Percentiles rank a stretch among this genome's conserved stretches.
Evolutionary conservation across 2,113 vertebrate genomes (phyloP).

Genomic region (Rhombomys opimus): DNA sequence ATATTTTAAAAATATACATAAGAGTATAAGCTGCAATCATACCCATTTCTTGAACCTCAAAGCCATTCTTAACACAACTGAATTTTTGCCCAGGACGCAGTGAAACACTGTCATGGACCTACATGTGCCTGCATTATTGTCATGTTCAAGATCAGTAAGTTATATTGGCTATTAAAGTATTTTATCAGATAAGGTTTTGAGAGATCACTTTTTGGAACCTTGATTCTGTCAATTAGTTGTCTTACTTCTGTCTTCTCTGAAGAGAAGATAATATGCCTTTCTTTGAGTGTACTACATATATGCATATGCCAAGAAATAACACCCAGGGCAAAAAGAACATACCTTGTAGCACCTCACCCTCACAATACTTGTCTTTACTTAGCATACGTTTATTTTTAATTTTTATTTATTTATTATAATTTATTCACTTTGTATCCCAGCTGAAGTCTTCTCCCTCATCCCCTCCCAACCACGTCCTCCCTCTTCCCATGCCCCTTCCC

Average conservation of each 20-base stretch:
- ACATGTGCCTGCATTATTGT: neutral
- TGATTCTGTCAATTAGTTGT: neutral
- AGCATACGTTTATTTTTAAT: neutral
- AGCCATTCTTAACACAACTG: neutral
- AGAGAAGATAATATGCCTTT: neutral
- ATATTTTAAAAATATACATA: neutral
- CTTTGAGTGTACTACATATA: neutral
- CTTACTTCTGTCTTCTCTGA: constrained; percentile 30
- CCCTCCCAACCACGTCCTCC: no score
- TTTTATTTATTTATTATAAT: neutral
- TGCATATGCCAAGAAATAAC: neutral
- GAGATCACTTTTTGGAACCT: neutral
- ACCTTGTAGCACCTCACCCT: neutral
- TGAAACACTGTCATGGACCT: neutral
- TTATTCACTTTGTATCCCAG: no score
- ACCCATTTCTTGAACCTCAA: constrained; percentile 19
- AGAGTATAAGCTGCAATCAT: neutral
- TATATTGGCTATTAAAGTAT: neutral
- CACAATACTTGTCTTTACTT: constrained; percentile 22
- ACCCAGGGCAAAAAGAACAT: neutral
- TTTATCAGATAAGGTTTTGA: constrained; percentile 33
- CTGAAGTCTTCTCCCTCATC: no score
- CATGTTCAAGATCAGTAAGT: neutral
- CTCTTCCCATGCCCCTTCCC: no score
- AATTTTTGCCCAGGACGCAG: neutral